Evolutionary conservation across 2,113 vertebrate genomes (phyloP).

Genomic region (Furnarius figulus): DNA sequence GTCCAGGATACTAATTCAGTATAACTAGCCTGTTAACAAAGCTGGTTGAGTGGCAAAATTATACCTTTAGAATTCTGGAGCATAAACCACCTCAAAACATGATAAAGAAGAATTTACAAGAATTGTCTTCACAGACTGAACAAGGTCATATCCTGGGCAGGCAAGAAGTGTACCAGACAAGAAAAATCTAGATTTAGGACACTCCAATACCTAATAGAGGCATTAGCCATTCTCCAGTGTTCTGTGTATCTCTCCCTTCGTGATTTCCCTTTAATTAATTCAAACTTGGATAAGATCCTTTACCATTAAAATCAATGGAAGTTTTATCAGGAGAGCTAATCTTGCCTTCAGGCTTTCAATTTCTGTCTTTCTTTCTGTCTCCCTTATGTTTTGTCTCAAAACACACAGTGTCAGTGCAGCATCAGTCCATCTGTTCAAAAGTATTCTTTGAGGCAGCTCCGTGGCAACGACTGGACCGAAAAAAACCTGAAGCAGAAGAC

Average conservation of each 20-base stretch:
- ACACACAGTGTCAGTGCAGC: background rate
- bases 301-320: background rate
- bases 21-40: background rate
- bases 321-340: background rate
- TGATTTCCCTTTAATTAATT: background rate
- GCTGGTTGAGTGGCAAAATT: background rate
- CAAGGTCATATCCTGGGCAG: background rate
- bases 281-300: background rate
- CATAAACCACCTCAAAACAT: background rate
- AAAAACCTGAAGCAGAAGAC: no score
- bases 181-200: background rate
- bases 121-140: background rate
- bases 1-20: background rate
- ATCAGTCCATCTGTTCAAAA: background rate
- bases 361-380: background rate
- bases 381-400: background rate
- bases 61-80: background rate
- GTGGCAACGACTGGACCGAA: no score
- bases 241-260: background rate
- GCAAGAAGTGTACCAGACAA: background rate
- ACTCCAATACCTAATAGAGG: background rate
- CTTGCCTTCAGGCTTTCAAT: background rate
- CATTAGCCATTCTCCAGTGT: background rate
- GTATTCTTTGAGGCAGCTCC: no score
- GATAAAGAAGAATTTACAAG: background rate